A percentile compares a stretch with the other conserved stretches of the same genome.
These are phyloP conservation scores for Mustelus asterias DNA, from an alignment of 2,113 vertebrate genomes.

Conservation along the genomic window DNA sequence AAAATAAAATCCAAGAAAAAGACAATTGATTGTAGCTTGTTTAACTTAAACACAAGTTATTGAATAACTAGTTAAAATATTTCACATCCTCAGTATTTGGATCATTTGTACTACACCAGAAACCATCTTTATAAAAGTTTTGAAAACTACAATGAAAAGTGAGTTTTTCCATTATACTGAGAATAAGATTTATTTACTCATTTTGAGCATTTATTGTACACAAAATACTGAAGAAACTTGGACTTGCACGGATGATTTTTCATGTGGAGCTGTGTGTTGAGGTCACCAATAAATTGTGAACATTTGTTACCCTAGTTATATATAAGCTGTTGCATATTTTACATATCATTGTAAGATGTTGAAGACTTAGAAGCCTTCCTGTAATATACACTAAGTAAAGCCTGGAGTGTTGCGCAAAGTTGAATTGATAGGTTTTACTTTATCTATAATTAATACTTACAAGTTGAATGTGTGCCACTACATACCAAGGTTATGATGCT, in stretches of 20 bases:
- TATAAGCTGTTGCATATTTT: conserved; percentile 36
- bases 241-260: conserved; percentile 23
- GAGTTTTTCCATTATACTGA: conserved; percentile 6
- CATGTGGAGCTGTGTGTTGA: conserved; percentile 15
- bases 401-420: conserved; percentile 61
- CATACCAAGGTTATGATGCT: conserved; percentile 58
- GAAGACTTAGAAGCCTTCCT: conserved; percentile 55
- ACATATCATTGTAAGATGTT: conserved; percentile 36
- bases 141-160: background rate
- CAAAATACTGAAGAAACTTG: conserved; percentile 19
- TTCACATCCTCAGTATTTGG: conserved; percentile 10
- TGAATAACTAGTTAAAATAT: conserved; percentile 25
- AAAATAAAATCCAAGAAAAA: conserved; percentile 20
- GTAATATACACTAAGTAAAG: conserved; percentile 59
- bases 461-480: conserved; percentile 71
- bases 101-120: conserved; percentile 19
- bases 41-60: background rate
- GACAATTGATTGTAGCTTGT: conserved; percentile 24
- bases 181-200: conserved; percentile 41
- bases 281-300: conserved; percentile 35
- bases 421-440: conserved; percentile 62
- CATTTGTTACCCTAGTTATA: conserved; percentile 35
- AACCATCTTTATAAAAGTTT: background rate
- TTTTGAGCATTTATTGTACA: conserved; percentile 44
- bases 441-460: conserved; percentile 58